Base-by-base conservation (phyloP, 2,113 vertebrate genomes). In the Dasypus novemcinctus region DNA sequence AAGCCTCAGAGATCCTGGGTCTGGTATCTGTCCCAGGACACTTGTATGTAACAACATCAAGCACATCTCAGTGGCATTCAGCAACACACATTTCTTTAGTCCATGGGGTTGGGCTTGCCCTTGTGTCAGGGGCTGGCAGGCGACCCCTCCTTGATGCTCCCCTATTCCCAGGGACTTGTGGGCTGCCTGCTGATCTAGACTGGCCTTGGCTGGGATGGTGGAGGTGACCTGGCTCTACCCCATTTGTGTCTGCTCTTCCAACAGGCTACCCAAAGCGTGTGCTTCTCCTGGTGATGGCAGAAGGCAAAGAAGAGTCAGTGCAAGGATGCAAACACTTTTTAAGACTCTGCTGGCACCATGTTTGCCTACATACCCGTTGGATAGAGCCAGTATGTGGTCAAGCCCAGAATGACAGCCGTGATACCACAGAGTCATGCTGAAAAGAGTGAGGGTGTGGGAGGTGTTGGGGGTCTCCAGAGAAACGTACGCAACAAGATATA, bases 261-360 rank as follows among this genome's bases (percentile, higher is more conserved):
- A 5, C 0, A 82, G 14, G 2, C 15, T 17, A 61, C 17, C 1
- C 3, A 0, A 2, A 68, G 15, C 4, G 15, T 4, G 1, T 63
- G 31, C 1, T 63, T 87, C 68, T 59, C 64, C 54, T 52, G 27
- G 61, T 82, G 27, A 75, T 76, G 27, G 31, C 41, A 87, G 29
- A 88, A 27, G 10, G 5, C 29, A 61, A 14, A 31, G 33, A 20
- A 87, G 64, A 49, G 11, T 5, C 33, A 27, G 29, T 14, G 21
- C 36, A 2, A 78, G 38, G 13, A 38, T 38, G 46, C 5, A 89
- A 57, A 57, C 1, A 10, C 4, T 12, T 33, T 13, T 20, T 31
- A 15, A 79, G 17, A 0, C 20, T 49, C 63, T 82, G 41, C 20
- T 41, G 33, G 20, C 1, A 15, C 41, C 18, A 33, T 14, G 33